A percentile compares a stretch with the other conserved stretches of the same genome.
phyloP scores from a whole-genome alignment of 2,113 vertebrate species.

The Salvator merianae region DNA sequence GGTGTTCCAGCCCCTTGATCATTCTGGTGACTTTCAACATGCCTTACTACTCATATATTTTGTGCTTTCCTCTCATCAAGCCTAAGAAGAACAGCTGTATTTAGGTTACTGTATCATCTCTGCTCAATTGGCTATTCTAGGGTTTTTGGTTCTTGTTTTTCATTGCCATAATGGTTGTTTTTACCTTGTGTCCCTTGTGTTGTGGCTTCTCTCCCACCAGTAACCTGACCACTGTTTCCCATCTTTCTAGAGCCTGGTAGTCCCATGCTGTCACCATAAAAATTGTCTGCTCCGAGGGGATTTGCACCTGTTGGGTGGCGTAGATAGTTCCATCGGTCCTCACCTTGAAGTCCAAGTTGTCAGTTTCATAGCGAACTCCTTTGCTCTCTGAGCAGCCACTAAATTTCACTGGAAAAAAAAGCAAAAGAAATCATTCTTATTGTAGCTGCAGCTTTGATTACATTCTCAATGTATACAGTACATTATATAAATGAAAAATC shows the following conservation, averaged over 20 bases:
- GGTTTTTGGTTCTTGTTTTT: background rate
- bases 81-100: background rate
- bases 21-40: too few relatives aligned
- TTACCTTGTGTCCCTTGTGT: conserved; percentile 79
- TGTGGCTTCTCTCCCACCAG: conserved; percentile 74
- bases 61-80: too few relatives aligned
- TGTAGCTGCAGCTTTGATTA: background rate
- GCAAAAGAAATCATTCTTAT: conserved; percentile 22
- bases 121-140: background rate
- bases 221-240: conserved; percentile 84
- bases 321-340: conserved; percentile 83
- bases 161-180: background rate
- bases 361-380: conserved; percentile 82
- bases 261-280: conserved; percentile 82
- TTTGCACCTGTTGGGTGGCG: conserved; percentile 71
- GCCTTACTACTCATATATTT: too few relatives aligned
- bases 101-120: background rate
- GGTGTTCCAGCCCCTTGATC: too few relatives aligned
- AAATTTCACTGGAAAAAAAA: conserved; percentile 84
- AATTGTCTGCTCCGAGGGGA: conserved; percentile 79
- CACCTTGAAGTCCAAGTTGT: conserved; percentile 84
- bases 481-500: background rate
- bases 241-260: conserved; percentile 72
- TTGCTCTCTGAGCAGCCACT: conserved; percentile 85
- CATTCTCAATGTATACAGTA: background rate